Percentiles rank a stretch among this genome's conserved stretches.
Conservation (phyloP, 2,888 invertebrate species). For the Alentia gelatinosa region DNA sequence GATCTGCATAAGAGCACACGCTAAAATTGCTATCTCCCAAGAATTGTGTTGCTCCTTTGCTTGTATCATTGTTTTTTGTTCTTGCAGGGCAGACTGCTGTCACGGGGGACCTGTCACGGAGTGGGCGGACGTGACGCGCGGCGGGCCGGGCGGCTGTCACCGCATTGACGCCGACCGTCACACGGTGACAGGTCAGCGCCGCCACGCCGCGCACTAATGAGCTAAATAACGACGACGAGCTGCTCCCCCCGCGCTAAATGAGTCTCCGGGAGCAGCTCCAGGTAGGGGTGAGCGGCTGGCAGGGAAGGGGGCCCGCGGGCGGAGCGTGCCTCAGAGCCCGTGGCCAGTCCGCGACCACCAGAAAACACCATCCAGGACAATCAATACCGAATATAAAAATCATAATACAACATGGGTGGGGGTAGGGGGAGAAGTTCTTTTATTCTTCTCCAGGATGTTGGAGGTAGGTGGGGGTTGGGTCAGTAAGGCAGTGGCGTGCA, state of each 20-base stretch:
- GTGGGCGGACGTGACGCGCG: conserved; percentile 26
- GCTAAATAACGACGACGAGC: conserved; percentile 40
- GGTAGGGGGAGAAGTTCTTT: too few relatives aligned
- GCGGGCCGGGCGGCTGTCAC: background rate
- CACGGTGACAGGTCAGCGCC: conserved; percentile 37
- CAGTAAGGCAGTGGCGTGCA: too few relatives aligned
- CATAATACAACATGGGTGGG: too few relatives aligned
- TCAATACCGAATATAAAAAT: too few relatives aligned
- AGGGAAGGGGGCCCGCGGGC: background rate
- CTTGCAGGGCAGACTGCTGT: background rate
- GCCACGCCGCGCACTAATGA: background rate
- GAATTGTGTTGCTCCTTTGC: background rate
- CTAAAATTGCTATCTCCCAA: background rate
- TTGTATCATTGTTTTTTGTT: background rate
- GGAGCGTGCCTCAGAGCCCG: background rate
- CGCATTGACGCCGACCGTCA: conserved; percentile 6
- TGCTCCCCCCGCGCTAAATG: background rate
- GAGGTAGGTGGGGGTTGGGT: too few relatives aligned
- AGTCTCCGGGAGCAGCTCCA: conserved; percentile 19
- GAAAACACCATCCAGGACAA: background rate
- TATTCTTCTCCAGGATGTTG: too few relatives aligned
- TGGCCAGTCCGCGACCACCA: background rate
- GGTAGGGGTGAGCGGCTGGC: conserved; percentile 11
- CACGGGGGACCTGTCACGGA: conserved; percentile 37
- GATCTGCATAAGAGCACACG: too few relatives aligned